Conservation (phyloP, 2,113 vertebrate species). For the Rallus limicola region DNA sequence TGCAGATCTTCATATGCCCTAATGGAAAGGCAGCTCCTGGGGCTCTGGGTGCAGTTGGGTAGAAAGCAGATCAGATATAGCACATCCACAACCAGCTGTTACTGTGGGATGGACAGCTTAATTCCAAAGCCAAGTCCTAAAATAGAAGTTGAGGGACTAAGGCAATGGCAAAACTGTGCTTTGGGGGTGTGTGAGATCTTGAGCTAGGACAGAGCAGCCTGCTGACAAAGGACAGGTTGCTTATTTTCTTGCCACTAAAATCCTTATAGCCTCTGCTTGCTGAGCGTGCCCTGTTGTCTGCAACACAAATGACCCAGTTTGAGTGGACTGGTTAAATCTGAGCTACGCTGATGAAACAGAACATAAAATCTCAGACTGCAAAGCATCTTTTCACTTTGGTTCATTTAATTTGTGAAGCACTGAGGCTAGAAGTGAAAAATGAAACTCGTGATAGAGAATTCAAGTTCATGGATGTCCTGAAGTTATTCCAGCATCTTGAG, state of each 20-base stretch:
- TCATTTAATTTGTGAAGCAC: not conserved
- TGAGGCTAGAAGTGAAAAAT: not conserved
- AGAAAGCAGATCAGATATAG: not conserved
- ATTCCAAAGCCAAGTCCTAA: not conserved
- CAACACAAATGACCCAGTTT: slow-evolving; percentile 13
- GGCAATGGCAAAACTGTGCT: not conserved
- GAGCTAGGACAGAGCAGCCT: not conserved
- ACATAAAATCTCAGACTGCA: not conserved
- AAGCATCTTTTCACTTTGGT: not conserved
- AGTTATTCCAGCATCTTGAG: not conserved
- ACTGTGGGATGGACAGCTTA: not conserved
- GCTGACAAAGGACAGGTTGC: not conserved
- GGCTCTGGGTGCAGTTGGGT: not conserved
- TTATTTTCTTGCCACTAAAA: not conserved
- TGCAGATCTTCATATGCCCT: not conserved
- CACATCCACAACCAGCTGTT: not conserved
- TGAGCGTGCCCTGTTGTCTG: not conserved
- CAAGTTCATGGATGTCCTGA: not conserved
- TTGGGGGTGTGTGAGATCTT: not conserved
- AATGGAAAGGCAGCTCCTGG: not conserved
- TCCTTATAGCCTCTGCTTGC: not conserved
- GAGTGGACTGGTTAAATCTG: not conserved
- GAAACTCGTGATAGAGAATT: not conserved
- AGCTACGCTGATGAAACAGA: not conserved
- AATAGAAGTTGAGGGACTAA: not conserved